Conservation (phyloP, 2,113 vertebrate species). For the Narcine bancroftii region DNA sequence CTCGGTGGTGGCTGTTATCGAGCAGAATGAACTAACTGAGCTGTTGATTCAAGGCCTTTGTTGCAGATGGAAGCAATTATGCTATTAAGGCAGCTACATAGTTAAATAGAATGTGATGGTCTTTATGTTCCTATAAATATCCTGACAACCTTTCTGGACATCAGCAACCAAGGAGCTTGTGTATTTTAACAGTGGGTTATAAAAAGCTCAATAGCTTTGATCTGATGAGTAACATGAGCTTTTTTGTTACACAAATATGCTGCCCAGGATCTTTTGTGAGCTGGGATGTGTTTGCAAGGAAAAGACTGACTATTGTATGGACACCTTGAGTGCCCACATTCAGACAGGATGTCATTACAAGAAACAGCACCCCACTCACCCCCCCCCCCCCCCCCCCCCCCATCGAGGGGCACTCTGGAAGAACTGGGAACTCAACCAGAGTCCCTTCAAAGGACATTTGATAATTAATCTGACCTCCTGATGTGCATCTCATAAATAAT, state of each 20-base stretch:
- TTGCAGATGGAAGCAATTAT: conserved; percentile 33
- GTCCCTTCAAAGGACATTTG: background rate
- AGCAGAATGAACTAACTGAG: conserved; percentile 3
- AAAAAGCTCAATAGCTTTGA: background rate
- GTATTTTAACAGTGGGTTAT: background rate
- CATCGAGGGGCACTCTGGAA: background rate
- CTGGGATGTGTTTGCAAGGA: background rate
- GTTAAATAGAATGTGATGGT: background rate
- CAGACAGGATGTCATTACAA: conserved; percentile 7
- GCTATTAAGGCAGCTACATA: background rate
- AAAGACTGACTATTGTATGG: background rate
- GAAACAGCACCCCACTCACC: background rate
- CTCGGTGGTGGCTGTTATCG: background rate
- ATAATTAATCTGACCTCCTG: background rate
- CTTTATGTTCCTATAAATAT: background rate
- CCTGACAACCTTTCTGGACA: background rate
- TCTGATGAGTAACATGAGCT: background rate
- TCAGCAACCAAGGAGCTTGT: background rate
- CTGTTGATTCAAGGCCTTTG: background rate
- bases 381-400: background rate
- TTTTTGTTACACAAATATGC: no score
- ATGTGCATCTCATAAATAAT: no score
- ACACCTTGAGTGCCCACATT: background rate
- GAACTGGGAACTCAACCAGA: background rate
- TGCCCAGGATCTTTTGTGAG: background rate